Percentiles rank a stretch among this genome's conserved stretches.
Conservation (phyloP, 2,113 vertebrate species). For the Baryphthengus martii region DNA sequence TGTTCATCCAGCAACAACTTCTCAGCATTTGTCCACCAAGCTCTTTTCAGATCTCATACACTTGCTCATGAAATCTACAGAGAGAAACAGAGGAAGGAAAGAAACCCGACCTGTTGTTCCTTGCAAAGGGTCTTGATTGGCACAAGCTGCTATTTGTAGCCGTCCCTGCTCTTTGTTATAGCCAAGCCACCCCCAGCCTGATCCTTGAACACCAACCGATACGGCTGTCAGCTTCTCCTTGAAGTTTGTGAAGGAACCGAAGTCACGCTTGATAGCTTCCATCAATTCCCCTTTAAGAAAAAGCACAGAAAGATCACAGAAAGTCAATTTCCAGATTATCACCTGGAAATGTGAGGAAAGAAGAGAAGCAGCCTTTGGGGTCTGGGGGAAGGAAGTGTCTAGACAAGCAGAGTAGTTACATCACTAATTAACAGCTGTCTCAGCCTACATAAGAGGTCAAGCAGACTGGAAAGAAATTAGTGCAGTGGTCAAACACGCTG, state of each 20-base stretch:
- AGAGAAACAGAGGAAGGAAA: background rate
- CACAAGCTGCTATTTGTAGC: conserved; percentile 85
- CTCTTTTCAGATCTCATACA: background rate
- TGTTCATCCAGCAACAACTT: background rate
- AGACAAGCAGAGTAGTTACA: background rate
- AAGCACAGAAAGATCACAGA: background rate
- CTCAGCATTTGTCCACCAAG: background rate
- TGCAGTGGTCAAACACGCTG: background rate
- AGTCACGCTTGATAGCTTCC: conserved; percentile 92
- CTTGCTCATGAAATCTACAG: background rate
- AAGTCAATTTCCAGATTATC: background rate
- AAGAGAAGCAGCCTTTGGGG: background rate
- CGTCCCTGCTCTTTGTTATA: conserved; percentile 84
- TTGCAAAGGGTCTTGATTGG: conserved; percentile 95
- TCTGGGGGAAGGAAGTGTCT: background rate
- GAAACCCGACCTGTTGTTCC: conserved; percentile 88
- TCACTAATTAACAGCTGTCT: background rate
- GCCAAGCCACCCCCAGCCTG: conserved; percentile 97
- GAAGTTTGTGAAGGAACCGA: conserved; percentile 91
- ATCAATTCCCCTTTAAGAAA: conserved; percentile 83
- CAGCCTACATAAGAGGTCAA: background rate
- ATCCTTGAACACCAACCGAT: conserved; percentile 92
- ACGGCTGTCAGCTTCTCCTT: conserved; percentile 90
- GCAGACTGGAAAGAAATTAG: background rate
- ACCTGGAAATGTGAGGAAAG: background rate